These are phyloP conservation scores for Macropis europaea DNA, from an alignment of 2,888 invertebrate genomes.

Conservation along the genomic window DNA sequence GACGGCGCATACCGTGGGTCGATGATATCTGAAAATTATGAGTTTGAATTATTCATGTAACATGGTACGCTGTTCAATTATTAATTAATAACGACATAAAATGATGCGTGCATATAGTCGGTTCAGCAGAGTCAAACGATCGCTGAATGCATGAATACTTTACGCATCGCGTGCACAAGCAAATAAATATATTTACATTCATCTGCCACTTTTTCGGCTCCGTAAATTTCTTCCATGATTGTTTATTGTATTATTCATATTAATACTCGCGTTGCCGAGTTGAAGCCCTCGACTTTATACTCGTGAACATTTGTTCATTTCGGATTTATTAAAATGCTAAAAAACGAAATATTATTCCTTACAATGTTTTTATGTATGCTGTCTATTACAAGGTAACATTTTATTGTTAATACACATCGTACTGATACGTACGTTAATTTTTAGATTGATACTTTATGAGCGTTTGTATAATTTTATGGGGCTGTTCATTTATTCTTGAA, in stretches of 20 bases:
- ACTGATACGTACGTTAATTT: too few species aligned
- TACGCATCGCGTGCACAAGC: not conserved
- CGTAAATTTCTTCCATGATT: conserved; percentile 8
- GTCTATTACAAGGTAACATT: too few species aligned
- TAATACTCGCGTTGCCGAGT: not conserved
- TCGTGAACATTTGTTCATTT: too few species aligned
- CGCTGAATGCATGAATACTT: conserved; percentile 29
- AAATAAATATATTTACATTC: conserved; percentile 29
- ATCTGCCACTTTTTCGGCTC: not conserved
- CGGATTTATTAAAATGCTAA: too few species aligned
- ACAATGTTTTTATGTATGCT: too few species aligned
- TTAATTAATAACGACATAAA: conserved; percentile 30
- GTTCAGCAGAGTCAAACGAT: conserved; percentile 21
- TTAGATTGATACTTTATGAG: too few species aligned
- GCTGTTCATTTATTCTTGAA: too few species aligned
- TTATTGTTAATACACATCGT: too few species aligned
- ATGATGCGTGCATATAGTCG: not conserved
- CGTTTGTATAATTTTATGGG: too few species aligned
- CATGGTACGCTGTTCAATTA: conserved; percentile 32
- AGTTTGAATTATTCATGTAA: conserved; percentile 43
- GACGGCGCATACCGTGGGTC: not conserved
- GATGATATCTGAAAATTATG: conserved; percentile 20
- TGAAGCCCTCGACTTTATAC: too few species aligned
- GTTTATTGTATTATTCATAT: not conserved
- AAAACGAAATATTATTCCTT: too few species aligned